Evolutionary conservation across 2,888 invertebrate species (phyloP).

Genomic region (Apocheima hispidaria): DNA sequence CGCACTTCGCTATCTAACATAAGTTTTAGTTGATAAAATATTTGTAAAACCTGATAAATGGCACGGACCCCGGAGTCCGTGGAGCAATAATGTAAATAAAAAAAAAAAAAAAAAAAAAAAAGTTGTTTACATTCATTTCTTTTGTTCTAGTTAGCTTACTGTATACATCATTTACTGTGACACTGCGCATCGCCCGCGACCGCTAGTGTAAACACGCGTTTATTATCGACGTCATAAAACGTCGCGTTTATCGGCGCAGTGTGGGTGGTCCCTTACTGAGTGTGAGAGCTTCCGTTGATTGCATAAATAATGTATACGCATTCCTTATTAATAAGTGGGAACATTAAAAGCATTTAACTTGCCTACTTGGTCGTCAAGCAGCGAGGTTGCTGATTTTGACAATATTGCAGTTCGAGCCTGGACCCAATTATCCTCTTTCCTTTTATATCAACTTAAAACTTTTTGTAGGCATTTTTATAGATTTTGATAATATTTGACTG

Average conservation of each 20-base stretch:
- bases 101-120: too few species aligned
- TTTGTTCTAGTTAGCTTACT: background rate
- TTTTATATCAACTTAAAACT: too few species aligned
- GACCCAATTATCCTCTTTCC: too few species aligned
- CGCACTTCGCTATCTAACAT: too few species aligned
- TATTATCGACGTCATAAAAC: slow-evolving; percentile 79
- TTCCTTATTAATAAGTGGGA: slow-evolving; percentile 16
- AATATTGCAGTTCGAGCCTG: background rate
- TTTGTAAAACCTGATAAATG: too few species aligned
- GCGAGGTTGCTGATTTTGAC: background rate
- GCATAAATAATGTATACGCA: slow-evolving; percentile 29
- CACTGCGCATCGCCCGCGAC: slow-evolving; percentile 49
- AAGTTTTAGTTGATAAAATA: too few species aligned
- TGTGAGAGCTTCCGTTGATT: slow-evolving; percentile 45
- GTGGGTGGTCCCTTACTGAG: slow-evolving; percentile 76
- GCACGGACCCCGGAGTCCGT: too few species aligned
- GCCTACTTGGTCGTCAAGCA: background rate
- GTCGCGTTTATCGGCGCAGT: slow-evolving; percentile 73
- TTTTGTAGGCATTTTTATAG: too few species aligned
- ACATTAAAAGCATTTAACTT: background rate
- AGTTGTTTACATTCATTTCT: too few species aligned
- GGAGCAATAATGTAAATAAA: too few species aligned
- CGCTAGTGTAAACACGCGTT: slow-evolving; percentile 73
- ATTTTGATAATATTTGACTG: too few species aligned
- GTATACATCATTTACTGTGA: background rate